Evolutionary conservation across 1,140 invertebrate species (phyloP), one percentile per base, ranked within the genome.

Genomic region (Saccostrea glomerata): DNA sequence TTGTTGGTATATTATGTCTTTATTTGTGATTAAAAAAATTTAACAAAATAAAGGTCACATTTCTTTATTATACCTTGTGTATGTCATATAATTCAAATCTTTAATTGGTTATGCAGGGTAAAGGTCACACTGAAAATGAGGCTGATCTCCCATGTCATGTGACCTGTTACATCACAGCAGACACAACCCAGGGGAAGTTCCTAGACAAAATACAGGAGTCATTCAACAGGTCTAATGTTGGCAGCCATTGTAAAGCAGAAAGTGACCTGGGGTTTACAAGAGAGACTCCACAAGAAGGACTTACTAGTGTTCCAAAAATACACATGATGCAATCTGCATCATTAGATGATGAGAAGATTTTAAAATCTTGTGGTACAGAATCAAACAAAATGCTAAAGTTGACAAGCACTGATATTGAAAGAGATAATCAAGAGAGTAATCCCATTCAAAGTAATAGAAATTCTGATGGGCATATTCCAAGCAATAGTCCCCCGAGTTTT

Each of bases 61-160:
- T 36, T 36, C 30, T 36, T 36, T 36, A 36, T 36, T 36, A 36
- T 36, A 36, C 30, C 30, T 36, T 36, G 30, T 47, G 9, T 9
- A 47, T 47, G 9, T 47, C 47, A 47, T 7, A 7, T 7, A 47
- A 36, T 36, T 47, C 9, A 47, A 47, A 47, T 6, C 47, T 47
- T 47, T 36, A 9, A 47, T 47, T 47, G 70, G 70, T 30, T 30
- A 77, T 30, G 25, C 25, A 77, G 70, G 13, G 13, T 15, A 77
- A 25, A 77, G 70, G 70, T 30, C 30, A 63, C n/a, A n/a, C 11
- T 36, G 25, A 77, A 77, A 77, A 30, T 84, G 82, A 84, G 40
- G 82, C 40, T 30, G 82, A 54, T 3, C 82, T 93, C 2, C 93
- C 93, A 4, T 84, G 86, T 86, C 93, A 94, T 92, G 91, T 94